A percentile compares a stretch with the other conserved stretches of the same genome.
phyloP scores from a whole-genome alignment of 1,140 invertebrate species.

The Micrasema minimum region DNA sequence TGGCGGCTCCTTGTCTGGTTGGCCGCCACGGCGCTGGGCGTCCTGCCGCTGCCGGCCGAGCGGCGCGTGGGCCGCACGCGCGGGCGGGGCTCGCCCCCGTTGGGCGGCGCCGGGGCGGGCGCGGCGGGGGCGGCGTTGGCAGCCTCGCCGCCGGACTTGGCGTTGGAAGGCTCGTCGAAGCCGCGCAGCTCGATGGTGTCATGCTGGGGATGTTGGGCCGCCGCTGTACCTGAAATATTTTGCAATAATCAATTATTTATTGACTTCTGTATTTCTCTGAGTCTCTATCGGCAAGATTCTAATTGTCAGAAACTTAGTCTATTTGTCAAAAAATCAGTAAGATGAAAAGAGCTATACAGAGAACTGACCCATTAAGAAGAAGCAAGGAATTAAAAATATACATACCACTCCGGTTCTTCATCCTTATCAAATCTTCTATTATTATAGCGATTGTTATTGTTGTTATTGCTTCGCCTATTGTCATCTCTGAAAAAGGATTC shows the following conservation, averaged over 20 bases:
- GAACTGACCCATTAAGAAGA: too few relatives aligned
- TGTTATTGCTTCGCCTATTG: conserved; percentile 61
- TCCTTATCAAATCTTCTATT: conserved; percentile 65
- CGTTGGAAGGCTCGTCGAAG: conserved; percentile 77
- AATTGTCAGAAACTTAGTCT: too few relatives aligned
- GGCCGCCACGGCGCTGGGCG: conserved; percentile 56
- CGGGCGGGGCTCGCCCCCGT: conserved; percentile 42
- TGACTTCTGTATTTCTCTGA: too few relatives aligned
- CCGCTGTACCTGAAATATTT: conserved; percentile 81
- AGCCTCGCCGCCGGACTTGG: conserved; percentile 52
- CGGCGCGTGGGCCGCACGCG: neutral
- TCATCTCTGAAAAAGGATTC: conserved; percentile 58
- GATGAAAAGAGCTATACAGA: too few relatives aligned
- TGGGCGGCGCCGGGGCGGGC: conserved; percentile 50
- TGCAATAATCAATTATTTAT: too few relatives aligned
- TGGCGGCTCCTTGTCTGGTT: conserved; percentile 46
- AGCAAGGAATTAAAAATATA: neutral
- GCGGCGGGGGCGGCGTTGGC: conserved; percentile 26
- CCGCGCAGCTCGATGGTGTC: conserved; percentile 94
- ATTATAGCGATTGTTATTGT: conserved; percentile 56
- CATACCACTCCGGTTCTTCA: conserved; percentile 65
- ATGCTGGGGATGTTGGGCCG: conserved; percentile 86
- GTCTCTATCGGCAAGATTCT: too few relatives aligned
- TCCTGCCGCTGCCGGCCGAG: conserved; percentile 48
- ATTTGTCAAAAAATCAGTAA: too few relatives aligned